These are phyloP conservation scores for Glossosoma conforme DNA, from an alignment of 1,140 invertebrate genomes.

Conservation along the genomic window DNA sequence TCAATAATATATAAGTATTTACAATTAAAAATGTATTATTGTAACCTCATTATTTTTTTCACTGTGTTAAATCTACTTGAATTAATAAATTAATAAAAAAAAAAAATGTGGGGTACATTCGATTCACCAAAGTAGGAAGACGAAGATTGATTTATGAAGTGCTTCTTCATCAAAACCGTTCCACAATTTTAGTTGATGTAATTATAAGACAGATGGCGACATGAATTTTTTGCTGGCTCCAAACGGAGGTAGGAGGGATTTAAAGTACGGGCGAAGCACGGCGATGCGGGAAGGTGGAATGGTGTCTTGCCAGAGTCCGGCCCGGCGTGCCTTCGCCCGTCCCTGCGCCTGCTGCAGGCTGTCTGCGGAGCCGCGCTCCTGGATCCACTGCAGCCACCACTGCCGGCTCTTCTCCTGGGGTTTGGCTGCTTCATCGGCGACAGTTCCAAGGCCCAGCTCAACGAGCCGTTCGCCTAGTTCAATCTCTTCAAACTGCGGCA, in stretches of 20 bases:
- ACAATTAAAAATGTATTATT: no score
- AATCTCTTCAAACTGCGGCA: conserved; percentile 14
- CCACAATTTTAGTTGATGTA: no score
- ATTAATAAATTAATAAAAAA: no score
- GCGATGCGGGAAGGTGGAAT: conserved; percentile 7
- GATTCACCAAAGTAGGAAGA: no score
- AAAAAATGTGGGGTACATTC: no score
- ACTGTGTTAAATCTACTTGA: no score
- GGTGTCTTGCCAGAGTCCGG: conserved; percentile 21
- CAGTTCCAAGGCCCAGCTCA: conserved; percentile 20
- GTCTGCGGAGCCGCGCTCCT: neutral
- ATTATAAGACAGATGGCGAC: conserved; percentile 5
- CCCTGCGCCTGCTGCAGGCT: conserved; percentile 16
- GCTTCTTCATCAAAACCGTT: no score
- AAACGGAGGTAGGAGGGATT: conserved; percentile 5
- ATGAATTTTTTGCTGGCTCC: conserved; percentile 5
- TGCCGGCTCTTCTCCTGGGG: neutral
- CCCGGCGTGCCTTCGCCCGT: conserved; percentile 8
- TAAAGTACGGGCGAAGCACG: neutral
- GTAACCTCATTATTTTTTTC: no score
- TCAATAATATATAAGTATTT: no score
- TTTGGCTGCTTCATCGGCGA: conserved; percentile 2
- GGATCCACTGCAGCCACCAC: conserved; percentile 18
- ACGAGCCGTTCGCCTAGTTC: conserved; percentile 19
- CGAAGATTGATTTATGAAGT: no score